A percentile compares a stretch with the other conserved stretches of the same genome.
Evolutionary conservation across 1,140 invertebrate genomes (phyloP).

Genomic region (Trialeurodes vaporariorum): DNA sequence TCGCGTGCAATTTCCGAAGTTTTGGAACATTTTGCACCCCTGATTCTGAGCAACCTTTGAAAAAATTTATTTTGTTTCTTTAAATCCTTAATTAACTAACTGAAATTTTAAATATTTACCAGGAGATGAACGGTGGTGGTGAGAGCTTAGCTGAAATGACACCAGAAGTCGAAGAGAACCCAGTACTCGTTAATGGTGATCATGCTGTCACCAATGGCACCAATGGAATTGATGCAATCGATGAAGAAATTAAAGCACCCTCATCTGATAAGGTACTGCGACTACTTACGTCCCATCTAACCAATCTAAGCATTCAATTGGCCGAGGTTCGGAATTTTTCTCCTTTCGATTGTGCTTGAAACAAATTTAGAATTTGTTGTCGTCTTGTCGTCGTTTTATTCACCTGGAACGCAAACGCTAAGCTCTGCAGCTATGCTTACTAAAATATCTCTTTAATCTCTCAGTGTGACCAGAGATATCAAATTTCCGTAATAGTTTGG

Average conservation of each 20-base stretch:
- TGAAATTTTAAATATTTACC: not conserved
- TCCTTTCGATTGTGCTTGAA: too few relatives aligned
- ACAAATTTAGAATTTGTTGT: too few relatives aligned
- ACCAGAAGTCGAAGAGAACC: not conserved
- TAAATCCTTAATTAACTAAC: not conserved
- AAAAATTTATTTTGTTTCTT: too few relatives aligned
- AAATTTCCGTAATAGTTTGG: too few relatives aligned
- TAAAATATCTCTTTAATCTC: too few relatives aligned
- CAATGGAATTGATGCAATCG: not conserved
- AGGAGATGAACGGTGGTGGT: conserved; percentile 21
- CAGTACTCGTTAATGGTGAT: not conserved
- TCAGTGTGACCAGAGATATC: too few relatives aligned
- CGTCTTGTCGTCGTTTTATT: too few relatives aligned
- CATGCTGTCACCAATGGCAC: not conserved
- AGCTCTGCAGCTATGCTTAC: too few relatives aligned
- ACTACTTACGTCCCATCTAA: not conserved
- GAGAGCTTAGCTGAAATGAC: conserved; percentile 20
- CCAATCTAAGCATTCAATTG: not conserved
- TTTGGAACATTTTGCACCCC: too few relatives aligned
- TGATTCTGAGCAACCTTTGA: too few relatives aligned
- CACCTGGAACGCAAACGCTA: too few relatives aligned
- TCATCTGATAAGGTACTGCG: not conserved
- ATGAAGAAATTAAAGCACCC: not conserved
- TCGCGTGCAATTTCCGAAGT: too few relatives aligned
- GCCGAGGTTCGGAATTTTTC: not conserved